Evolutionary conservation across 2,888 invertebrate genomes (phyloP).

Genomic region (Omphaloscelis lunosa): DNA sequence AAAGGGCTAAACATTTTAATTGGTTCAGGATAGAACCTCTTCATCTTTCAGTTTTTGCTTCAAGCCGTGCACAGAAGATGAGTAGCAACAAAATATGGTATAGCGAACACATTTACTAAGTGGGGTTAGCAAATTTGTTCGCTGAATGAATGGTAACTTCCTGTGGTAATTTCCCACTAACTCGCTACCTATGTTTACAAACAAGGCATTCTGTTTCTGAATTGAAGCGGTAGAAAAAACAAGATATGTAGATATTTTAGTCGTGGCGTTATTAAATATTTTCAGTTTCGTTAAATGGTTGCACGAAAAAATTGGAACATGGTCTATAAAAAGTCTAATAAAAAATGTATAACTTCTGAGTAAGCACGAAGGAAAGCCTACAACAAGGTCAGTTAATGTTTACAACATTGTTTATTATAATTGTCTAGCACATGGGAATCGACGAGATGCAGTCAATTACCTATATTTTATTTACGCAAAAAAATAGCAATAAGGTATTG

Average conservation of each 20-base stretch:
- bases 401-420: slow-evolving; percentile 31
- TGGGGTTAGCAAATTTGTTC: background rate
- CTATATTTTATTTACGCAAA: background rate
- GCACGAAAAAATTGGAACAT: background rate
- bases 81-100: background rate
- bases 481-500: background rate
- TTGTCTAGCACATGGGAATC: slow-evolving; percentile 22
- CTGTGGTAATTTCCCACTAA: background rate
- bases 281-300: background rate
- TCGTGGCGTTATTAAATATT: background rate
- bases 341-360: slow-evolving; percentile 11
- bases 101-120: background rate
- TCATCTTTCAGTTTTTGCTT: background rate
- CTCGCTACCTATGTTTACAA: background rate
- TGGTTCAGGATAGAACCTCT: background rate
- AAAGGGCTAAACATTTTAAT: background rate
- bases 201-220: background rate
- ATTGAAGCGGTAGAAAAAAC: background rate
- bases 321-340: slow-evolving; percentile 6
- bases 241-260: background rate
- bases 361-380: background rate
- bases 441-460: slow-evolving; percentile 12
- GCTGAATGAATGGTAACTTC: background rate
- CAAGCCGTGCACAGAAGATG: background rate
- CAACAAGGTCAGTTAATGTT: slow-evolving; percentile 7